These are phyloP conservation scores for Panthera uncia DNA, from an alignment of 2,113 vertebrate species.

Conservation along the genomic window DNA sequence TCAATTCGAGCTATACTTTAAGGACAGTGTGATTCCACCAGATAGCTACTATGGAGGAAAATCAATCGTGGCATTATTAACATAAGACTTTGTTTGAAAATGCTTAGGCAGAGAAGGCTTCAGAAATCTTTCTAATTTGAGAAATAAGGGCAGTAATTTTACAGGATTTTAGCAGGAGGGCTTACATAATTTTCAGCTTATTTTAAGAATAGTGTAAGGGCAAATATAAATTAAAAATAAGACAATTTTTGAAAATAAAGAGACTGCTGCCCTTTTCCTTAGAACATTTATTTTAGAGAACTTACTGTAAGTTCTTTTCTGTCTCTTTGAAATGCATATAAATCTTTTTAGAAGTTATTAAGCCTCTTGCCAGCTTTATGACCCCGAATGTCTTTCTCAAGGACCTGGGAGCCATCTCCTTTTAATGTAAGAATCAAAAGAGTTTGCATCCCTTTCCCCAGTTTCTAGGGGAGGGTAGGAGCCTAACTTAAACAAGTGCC, in stretches of 20 bases:
- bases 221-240: constrained; percentile 48
- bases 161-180: neutral
- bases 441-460: neutral
- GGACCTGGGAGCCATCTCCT: neutral
- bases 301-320: neutral
- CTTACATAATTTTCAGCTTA: neutral
- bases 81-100: neutral
- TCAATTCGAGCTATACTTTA: neutral
- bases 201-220: constrained; percentile 21
- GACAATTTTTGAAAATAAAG: constrained; percentile 25
- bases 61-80: neutral
- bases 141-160: neutral
- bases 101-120: neutral
- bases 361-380: constrained; percentile 1
- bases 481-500: neutral
- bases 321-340: constrained; percentile 32
- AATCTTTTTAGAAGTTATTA: constrained; percentile 22
- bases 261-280: neutral
- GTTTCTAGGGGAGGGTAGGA: neutral
- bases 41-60: neutral
- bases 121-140: neutral
- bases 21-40: neutral
- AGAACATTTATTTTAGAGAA: neutral
- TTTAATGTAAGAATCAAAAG: neutral
- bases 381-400: neutral